Conservation (phyloP, 2,113 vertebrate species). For the Vimba vimba region DNA sequence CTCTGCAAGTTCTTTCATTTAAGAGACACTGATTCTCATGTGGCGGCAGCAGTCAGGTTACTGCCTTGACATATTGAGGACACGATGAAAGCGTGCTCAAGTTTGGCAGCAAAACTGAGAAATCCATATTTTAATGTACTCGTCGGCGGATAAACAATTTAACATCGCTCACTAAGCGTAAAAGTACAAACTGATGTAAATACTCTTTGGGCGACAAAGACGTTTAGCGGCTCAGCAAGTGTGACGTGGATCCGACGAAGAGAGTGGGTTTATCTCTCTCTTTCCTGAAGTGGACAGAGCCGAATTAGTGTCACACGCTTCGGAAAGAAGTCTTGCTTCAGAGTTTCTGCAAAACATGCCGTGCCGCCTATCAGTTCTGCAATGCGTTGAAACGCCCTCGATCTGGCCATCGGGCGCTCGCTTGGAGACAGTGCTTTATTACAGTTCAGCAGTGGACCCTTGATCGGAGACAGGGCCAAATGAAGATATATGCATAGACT, state of each 20-base stretch:
- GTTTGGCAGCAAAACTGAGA: conserved; percentile 47
- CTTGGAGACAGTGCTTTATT: conserved; percentile 10
- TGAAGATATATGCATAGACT: conserved; percentile 52
- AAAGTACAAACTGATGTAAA: conserved; percentile 45
- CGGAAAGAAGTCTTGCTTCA: conserved; percentile 1
- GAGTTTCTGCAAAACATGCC: conserved; percentile 9
- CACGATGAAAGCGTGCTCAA: conserved; percentile 54
- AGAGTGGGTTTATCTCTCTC: conserved; percentile 44
- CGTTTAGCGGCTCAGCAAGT: conserved; percentile 34
- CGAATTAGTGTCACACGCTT: conserved; percentile 33
- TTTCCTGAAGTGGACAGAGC: conserved; percentile 39
- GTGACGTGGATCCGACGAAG: background rate
- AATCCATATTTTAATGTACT: conserved; percentile 61
- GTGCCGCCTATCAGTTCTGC: conserved; percentile 1
- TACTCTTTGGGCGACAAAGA: conserved; percentile 28
- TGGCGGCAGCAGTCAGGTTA: conserved; percentile 65
- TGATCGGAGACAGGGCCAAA: conserved; percentile 1
- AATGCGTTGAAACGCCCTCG: background rate
- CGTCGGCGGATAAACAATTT: conserved; percentile 58
- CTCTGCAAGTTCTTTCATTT: conserved; percentile 51
- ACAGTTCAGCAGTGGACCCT: conserved; percentile 28
- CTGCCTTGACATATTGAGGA: conserved; percentile 72
- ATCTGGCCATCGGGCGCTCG: background rate
- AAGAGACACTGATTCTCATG: conserved; percentile 52
- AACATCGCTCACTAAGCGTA: conserved; percentile 30